Percentiles rank a stretch among this genome's conserved stretches.
Evolutionary conservation across 2,888 invertebrate genomes (phyloP).

Genomic region (Icerya purchasi): DNA sequence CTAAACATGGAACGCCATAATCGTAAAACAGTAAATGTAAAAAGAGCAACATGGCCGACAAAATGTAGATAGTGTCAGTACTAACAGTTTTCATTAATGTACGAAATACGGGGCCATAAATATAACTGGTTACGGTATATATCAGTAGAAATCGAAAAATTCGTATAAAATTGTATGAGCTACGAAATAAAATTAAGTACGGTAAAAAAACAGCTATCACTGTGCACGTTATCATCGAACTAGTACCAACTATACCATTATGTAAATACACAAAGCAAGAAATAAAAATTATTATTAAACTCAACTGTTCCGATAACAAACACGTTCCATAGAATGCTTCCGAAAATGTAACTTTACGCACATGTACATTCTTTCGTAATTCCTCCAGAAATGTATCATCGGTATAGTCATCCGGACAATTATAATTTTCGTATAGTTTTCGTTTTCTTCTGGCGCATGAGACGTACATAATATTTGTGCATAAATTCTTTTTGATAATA

Average conservation of each 20-base stretch:
- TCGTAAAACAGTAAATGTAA: constrained; percentile 80
- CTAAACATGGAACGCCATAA: constrained; percentile 67
- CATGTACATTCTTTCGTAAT: constrained; percentile 43
- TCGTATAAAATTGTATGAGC: constrained; percentile 25
- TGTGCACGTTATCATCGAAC: constrained; percentile 37
- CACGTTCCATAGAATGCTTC: constrained; percentile 56
- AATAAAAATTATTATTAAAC: constrained; percentile 49
- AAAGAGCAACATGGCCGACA: constrained; percentile 67
- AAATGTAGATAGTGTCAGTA: constrained; percentile 91
- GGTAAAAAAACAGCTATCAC: constrained; percentile 34
- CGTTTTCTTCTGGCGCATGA: too few relatives aligned
- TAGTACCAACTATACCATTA: constrained; percentile 41
- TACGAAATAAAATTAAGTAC: constrained; percentile 32
- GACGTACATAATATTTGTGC: too few relatives aligned
- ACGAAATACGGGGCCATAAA: constrained; percentile 75
- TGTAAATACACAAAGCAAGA: constrained; percentile 50
- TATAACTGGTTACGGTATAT: constrained; percentile 65
- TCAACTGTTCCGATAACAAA: constrained; percentile 56
- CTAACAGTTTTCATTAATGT: constrained; percentile 90
- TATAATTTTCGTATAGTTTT: constrained; percentile 71
- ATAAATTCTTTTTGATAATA: too few relatives aligned
- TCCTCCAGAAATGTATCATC: constrained; percentile 68
- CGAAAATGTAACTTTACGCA: neutral
- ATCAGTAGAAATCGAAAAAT: constrained; percentile 59
- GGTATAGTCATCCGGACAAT: constrained; percentile 80